A percentile compares a stretch with the other conserved stretches of the same genome.
Conservation (phyloP, 92 coral and sea anemone genomes). For the Phymanthus crucifer region DNA sequence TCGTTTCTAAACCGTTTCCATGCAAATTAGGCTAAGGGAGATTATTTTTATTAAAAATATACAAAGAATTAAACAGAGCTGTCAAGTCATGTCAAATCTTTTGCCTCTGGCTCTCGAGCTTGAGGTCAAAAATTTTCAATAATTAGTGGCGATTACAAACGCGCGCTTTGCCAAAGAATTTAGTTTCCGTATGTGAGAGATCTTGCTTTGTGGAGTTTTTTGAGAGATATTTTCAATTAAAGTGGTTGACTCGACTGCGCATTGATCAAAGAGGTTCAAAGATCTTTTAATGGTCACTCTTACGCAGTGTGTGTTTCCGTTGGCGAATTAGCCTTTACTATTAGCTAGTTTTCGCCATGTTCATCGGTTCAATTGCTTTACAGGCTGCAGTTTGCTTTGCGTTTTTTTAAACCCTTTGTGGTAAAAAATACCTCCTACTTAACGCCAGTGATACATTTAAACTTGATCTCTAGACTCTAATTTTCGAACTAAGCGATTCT, state of each 20-base stretch:
- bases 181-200: not conserved
- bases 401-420: not conserved
- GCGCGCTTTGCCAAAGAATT: not conserved
- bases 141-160: not conserved
- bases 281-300: not conserved
- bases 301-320: not conserved
- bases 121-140: not conserved
- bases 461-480: not conserved
- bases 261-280: not conserved
- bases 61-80: conserved; percentile 21
- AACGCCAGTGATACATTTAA: not conserved
- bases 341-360: not conserved
- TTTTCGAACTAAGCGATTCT: not conserved
- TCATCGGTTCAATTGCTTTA: not conserved
- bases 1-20: conserved; percentile 19
- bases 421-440: not conserved
- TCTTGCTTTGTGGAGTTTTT: not conserved
- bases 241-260: not conserved
- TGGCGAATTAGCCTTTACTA: not conserved
- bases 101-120: not conserved
- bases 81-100: conserved; percentile 18
- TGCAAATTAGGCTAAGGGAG: conserved; percentile 23
- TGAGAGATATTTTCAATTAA: not conserved
- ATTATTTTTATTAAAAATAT: conserved; percentile 19
- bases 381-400: not conserved